Conservation (phyloP, 1,140 invertebrate genomes). For the Orius laevigatus region DNA sequence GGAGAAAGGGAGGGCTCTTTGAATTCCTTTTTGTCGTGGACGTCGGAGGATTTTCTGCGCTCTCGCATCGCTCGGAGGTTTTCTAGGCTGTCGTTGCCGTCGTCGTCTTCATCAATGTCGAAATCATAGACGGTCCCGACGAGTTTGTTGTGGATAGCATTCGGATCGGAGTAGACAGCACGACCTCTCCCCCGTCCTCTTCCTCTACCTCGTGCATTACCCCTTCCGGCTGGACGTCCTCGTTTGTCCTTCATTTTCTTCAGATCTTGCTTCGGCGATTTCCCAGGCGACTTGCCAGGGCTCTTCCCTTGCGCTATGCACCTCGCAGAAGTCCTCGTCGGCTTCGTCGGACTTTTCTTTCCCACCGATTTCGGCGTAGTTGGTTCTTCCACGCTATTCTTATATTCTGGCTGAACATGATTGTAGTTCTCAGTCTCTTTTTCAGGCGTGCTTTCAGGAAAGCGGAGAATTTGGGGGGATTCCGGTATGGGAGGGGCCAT, state of each 20-base stretch:
- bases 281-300: conserved; percentile 50
- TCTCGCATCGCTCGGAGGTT: conserved; percentile 66
- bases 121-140: conserved; percentile 75
- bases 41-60: conserved; percentile 55
- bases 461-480: conserved; percentile 17
- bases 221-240: conserved; percentile 27
- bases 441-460: conserved; percentile 10
- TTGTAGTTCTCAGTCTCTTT: conserved; percentile 13
- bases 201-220: conserved; percentile 46
- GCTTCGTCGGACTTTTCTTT: conserved; percentile 47
- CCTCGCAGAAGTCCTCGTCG: conserved; percentile 41
- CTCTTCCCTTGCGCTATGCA: conserved; percentile 41
- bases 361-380: conserved; percentile 22
- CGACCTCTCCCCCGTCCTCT: conserved; percentile 42
- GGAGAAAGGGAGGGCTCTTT: conserved; percentile 40
- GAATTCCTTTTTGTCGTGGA: conserved; percentile 40
- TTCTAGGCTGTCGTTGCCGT: conserved; percentile 44
- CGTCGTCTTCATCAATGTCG: conserved; percentile 67
- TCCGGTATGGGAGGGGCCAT: conserved; percentile 21
- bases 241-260: conserved; percentile 26
- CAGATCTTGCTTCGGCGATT: conserved; percentile 44
- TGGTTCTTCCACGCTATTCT: conserved; percentile 11
- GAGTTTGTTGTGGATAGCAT: conserved; percentile 54
- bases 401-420: conserved; percentile 12
- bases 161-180: conserved; percentile 20